Conservation (phyloP, 30 jellyfish, hydroid and myxozoan species). For the Aurelia coerulea region DNA sequence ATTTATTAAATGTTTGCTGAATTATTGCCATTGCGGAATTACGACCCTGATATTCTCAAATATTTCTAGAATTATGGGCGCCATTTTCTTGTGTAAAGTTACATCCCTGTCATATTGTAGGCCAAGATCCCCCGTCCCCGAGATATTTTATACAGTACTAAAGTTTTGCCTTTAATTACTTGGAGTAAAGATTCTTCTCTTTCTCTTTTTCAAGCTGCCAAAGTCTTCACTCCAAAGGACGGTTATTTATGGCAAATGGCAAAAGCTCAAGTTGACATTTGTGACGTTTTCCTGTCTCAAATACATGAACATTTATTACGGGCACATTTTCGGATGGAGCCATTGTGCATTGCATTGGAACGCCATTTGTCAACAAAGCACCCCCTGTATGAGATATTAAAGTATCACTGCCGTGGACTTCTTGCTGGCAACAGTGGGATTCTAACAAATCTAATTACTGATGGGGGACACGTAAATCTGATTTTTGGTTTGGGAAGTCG, state of each 20-base stretch:
- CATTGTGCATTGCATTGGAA: conserved; percentile 63
- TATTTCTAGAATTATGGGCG: too few relatives aligned
- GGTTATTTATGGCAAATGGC: conserved; percentile 67
- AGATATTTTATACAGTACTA: too few relatives aligned
- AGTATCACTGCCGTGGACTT: conserved; percentile 80
- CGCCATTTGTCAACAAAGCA: conserved; percentile 72
- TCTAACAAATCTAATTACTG: background rate
- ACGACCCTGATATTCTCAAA: too few relatives aligned
- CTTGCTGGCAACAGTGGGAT: conserved; percentile 31
- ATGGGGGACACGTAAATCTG: background rate
- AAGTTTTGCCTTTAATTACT: too few relatives aligned
- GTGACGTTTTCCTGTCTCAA: conserved; percentile 50
- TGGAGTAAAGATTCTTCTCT: too few relatives aligned
- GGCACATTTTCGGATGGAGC: conserved; percentile 75
- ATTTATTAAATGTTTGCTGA: too few relatives aligned
- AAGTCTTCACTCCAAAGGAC: conserved; percentile 72
- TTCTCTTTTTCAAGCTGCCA: conserved; percentile 36
- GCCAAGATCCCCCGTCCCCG: too few relatives aligned
- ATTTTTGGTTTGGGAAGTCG: conserved; percentile 15
- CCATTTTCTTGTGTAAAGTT: too few relatives aligned
- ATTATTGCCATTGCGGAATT: too few relatives aligned
- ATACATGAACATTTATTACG: conserved; percentile 63
- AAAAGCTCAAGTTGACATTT: conserved; percentile 62
- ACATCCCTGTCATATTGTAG: too few relatives aligned
- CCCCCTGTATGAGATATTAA: conserved; percentile 74